phyloP scores from a whole-genome alignment of 2,797 vertebrate species.

The Natrix natrix region DNA sequence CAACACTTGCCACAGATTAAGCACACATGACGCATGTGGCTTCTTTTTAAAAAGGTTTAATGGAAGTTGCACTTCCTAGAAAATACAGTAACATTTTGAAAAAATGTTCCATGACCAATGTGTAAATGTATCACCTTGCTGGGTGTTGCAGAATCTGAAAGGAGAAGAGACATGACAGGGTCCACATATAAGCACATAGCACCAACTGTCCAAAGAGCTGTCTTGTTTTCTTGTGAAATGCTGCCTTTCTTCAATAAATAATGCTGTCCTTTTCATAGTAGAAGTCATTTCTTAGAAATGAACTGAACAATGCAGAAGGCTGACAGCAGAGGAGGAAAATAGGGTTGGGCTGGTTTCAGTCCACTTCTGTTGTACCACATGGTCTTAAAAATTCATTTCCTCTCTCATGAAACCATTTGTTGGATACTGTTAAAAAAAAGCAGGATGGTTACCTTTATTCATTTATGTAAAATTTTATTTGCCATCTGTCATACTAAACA shows the following conservation, averaged over 20 bases:
- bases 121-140: constrained; percentile 63
- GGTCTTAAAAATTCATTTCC: constrained; percentile 97
- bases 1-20: constrained; percentile 9
- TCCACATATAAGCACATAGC: constrained; percentile 19
- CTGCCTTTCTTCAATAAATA: constrained; percentile 48
- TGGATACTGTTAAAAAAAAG: constrained; percentile 82
- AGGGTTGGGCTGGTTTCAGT: constrained; percentile 73
- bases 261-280: constrained; percentile 52
- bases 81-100: constrained; percentile 65
- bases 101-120: constrained; percentile 64
- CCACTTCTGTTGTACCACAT: constrained; percentile 92
- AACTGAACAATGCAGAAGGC: constrained; percentile 51
- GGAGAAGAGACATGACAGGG: neutral
- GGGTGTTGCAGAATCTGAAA: constrained; percentile 54
- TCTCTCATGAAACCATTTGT: constrained; percentile 98
- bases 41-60: constrained; percentile 66
- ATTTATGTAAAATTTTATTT: neutral
- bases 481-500: neutral
- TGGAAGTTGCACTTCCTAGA: constrained; percentile 55
- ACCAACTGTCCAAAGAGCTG: constrained; percentile 31
- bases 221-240: constrained; percentile 40
- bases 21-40: constrained; percentile 12
- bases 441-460: neutral
- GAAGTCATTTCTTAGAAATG: constrained; percentile 69
- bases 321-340: constrained; percentile 7